Evolutionary conservation across 1,140 invertebrate genomes (phyloP).

Genomic region (Whitmania pigra): DNA sequence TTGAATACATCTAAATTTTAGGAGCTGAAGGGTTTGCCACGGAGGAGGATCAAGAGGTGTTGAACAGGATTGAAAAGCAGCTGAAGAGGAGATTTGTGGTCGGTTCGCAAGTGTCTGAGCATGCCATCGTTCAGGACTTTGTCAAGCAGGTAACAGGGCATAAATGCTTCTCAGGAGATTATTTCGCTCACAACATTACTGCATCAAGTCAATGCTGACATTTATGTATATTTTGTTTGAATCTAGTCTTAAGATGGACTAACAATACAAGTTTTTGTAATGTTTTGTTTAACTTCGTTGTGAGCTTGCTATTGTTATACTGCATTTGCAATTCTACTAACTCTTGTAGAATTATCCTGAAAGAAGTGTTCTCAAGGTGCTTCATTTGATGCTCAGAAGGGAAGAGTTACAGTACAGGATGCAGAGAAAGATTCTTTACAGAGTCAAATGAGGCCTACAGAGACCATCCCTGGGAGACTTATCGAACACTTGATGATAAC

Average conservation of each 20-base stretch:
- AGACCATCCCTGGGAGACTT: too few species aligned
- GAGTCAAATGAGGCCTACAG: slow-evolving; percentile 53
- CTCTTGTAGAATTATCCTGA: slow-evolving; percentile 73
- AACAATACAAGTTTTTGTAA: too few species aligned
- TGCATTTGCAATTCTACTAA: too few species aligned
- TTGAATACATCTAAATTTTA: slow-evolving; percentile 32
- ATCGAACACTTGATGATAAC: too few species aligned
- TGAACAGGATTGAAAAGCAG: slow-evolving; percentile 82
- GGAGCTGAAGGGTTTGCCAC: slow-evolving; percentile 93
- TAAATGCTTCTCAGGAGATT: too few species aligned
- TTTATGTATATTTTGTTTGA: too few species aligned
- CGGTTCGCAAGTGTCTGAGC: slow-evolving; percentile 86
- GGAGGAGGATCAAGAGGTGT: slow-evolving; percentile 78
- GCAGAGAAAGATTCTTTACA: slow-evolving; percentile 91
- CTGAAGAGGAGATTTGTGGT: slow-evolving; percentile 86
- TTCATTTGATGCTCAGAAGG: slow-evolving; percentile 79
- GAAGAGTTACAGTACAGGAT: slow-evolving; percentile 88
- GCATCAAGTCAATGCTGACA: too few species aligned
- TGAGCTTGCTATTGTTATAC: too few species aligned
- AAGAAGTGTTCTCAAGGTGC: slow-evolving; percentile 70
- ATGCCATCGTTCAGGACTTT: slow-evolving; percentile 87
- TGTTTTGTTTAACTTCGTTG: too few species aligned
- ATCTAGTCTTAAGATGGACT: too few species aligned
- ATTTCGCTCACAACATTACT: too few species aligned
- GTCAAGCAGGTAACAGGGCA: slow-evolving; percentile 52